Base-by-base conservation (phyloP, 2,888 invertebrate genomes). In the Habrosyne pyritoides region DNA sequence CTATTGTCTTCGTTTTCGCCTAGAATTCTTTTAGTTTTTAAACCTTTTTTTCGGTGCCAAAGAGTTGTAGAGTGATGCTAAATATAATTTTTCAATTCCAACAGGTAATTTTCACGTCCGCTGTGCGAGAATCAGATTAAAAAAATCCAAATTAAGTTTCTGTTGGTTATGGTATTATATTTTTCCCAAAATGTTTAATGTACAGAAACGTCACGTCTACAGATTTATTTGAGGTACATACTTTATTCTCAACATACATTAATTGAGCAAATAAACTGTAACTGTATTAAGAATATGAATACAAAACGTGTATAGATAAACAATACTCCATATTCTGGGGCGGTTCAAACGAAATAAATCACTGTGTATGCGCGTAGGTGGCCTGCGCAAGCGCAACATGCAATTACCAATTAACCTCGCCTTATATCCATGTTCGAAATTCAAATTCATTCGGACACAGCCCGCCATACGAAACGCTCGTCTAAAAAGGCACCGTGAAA, bases 401-500 rank as follows among this genome's bases (percentile, higher is more conserved):
- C 84, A 86, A 91, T 91, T 91, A 91, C 79, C 86, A 86, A 91
- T 91, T 90, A 88, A 82, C 78, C 69, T 82, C 84, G 86, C 76
- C 74, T 76, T 79, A 78, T 76, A 80, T 73, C 73, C 74, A 71
- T 73, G 76, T 78, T 80, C 81, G 71, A 82, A 81, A 83, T 80
- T 84, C 79, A 84, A 84, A 86, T 86, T 83, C 82, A 80, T 78
- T 84, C 72, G 72, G 59, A 73, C 69, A 60, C 67, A 69, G 71
- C 70, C 72, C 73, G 69, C 56, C 64, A 71, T 60, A 73, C 66
- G 59, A 73, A 73, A 63, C 71, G 68, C 70, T 77, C 68, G 73
- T 79, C 75, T 69, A 66, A 80, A 77, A 83, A 78, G 81, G 79
- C 61, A 63, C 69, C 71, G 78, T 78, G 75, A 80, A 84, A 82